Percentiles rank a stretch among this genome's conserved stretches.
Evolutionary conservation across 2,113 vertebrate genomes (phyloP).

Genomic region (Microcebus griseorufus): DNA sequence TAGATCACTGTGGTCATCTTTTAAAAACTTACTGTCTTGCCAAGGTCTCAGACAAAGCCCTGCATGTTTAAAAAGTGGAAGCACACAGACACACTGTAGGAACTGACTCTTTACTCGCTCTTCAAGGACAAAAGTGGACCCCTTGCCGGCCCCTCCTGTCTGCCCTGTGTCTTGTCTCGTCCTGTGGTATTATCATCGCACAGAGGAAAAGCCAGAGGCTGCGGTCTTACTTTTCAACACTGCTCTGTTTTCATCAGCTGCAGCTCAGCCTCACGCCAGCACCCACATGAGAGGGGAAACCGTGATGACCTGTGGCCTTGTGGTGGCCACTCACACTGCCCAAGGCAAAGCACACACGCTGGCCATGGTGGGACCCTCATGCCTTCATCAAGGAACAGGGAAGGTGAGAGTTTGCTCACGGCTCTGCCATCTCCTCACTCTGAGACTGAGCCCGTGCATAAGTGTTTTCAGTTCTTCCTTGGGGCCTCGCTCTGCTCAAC

Average conservation of each 20-base stretch:
- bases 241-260: not conserved
- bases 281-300: not conserved
- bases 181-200: accelerated
- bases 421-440: not conserved
- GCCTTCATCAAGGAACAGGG: accelerated
- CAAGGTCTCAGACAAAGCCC: not conserved
- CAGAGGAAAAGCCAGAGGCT: not conserved
- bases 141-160: accelerated
- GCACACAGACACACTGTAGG: not conserved
- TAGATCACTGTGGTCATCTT: not conserved
- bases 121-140: not conserved
- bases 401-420: not conserved
- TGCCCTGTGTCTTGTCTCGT: not conserved
- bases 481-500: not conserved
- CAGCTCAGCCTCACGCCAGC: not conserved
- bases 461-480: not conserved
- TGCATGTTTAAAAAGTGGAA: not conserved
- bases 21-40: not conserved
- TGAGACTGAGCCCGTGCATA: not conserved
- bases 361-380: accelerated
- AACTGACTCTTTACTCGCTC: not conserved
- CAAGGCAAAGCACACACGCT: accelerated
- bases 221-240: not conserved
- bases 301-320: not conserved
- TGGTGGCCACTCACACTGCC: no score